A percentile compares a stretch with the other conserved stretches of the same genome.
These are phyloP conservation scores for Drosophila arawakana DNA, from an alignment of 1,140 invertebrate genomes.

Conservation along the genomic window DNA sequence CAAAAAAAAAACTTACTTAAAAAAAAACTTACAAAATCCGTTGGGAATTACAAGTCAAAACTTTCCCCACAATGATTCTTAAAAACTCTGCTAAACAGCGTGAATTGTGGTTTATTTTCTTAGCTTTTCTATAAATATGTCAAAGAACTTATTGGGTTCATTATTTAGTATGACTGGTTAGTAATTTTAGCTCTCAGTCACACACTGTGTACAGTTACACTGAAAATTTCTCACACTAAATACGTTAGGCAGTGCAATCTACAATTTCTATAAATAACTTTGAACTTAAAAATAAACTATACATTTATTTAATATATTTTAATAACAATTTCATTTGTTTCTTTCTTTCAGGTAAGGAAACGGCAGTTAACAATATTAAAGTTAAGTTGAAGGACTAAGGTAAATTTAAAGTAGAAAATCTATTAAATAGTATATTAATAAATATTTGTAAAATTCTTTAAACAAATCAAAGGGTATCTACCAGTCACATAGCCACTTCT, in stretches of 20 bases:
- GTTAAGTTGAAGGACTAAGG: too few relatives aligned
- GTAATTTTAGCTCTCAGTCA: background rate
- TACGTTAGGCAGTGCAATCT: background rate
- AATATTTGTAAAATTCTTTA: too few relatives aligned
- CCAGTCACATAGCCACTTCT: background rate
- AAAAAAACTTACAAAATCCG: background rate
- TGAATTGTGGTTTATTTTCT: conserved; percentile 2
- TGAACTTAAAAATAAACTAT: too few relatives aligned
- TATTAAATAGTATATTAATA: too few relatives aligned
- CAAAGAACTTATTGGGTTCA: conserved; percentile 4
- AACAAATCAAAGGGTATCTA: background rate
- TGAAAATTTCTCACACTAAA: background rate
- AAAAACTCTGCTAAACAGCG: background rate
- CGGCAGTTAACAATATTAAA: background rate
- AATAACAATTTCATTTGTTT: background rate
- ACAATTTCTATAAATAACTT: too few relatives aligned
- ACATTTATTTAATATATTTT: too few relatives aligned
- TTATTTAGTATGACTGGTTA: conserved; percentile 13
- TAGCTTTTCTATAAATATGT: background rate
- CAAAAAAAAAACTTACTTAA: background rate
- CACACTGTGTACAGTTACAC: background rate
- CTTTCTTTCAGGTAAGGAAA: conserved; percentile 17
- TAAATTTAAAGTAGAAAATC: too few relatives aligned
- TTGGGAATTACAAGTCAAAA: background rate
- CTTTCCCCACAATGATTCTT: conserved; percentile 19